phyloP scores from a whole-genome alignment of 2,888 invertebrate genomes.

The Melipona bicolor region DNA sequence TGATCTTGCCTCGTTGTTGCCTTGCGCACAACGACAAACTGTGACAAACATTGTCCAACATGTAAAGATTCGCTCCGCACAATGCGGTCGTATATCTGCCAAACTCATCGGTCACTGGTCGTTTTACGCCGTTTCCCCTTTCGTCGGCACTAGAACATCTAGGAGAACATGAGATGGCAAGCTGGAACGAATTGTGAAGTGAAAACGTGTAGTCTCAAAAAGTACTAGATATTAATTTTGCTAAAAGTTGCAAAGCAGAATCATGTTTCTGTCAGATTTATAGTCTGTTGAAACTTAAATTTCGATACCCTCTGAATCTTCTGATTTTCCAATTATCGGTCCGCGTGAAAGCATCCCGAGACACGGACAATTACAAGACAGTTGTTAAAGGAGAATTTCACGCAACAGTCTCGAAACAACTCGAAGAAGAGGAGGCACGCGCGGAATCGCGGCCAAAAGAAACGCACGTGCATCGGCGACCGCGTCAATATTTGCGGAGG shows the following conservation, averaged over 20 bases:
- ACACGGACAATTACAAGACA: not conserved
- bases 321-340: not conserved
- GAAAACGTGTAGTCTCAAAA: not conserved
- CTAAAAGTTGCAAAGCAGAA: not conserved
- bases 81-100: not conserved
- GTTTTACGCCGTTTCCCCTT: not conserved
- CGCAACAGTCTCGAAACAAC: slow-evolving; percentile 9
- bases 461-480: slow-evolving; percentile 39
- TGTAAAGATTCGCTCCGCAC: not conserved
- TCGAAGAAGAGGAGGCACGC: slow-evolving; percentile 17
- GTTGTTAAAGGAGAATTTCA: not conserved
- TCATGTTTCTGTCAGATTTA: not conserved
- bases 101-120: not conserved
- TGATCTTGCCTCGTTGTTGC: not conserved
- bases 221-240: not conserved
- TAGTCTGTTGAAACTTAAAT: not conserved
- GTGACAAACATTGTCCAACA: not conserved
- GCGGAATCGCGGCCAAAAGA: not conserved
- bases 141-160: not conserved
- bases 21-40: too few species aligned
- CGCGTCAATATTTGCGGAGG: slow-evolving; percentile 57
- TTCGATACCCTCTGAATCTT: too few species aligned
- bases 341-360: not conserved
- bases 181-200: not conserved
- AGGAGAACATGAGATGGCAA: not conserved